A percentile compares a stretch with the other conserved stretches of the same genome.
These are phyloP conservation scores for Tetragonula clypearis DNA, from an alignment of 1,140 invertebrate species.

Conservation along the genomic window DNA sequence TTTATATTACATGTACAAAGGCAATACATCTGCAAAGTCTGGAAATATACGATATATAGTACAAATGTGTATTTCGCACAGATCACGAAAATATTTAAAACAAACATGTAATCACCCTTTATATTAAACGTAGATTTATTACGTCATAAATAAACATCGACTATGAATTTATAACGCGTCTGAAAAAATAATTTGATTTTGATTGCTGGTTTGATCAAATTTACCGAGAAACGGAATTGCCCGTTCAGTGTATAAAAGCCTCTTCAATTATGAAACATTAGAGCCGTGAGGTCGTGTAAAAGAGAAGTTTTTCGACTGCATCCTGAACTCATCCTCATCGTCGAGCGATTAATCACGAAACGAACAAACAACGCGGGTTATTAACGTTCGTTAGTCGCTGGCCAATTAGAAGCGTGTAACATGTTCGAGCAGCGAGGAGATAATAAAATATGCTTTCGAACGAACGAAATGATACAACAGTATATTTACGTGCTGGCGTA, in stretches of 20 bases:
- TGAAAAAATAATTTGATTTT: too few species aligned
- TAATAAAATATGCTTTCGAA: background rate
- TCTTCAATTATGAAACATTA: background rate
- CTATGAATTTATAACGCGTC: too few species aligned
- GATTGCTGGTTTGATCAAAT: too few species aligned
- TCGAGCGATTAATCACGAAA: conserved; percentile 8
- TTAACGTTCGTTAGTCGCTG: background rate
- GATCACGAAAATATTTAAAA: too few species aligned
- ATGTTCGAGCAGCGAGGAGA: background rate
- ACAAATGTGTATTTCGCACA: too few species aligned
- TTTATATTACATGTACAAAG: too few species aligned
- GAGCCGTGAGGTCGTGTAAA: background rate
- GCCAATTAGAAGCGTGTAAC: conserved; percentile 7
- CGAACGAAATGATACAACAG: background rate
- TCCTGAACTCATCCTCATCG: background rate
- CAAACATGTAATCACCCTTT: too few species aligned
- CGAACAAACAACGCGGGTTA: background rate
- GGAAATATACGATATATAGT: too few species aligned
- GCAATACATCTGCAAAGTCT: too few species aligned
- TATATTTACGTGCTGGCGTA: conserved; percentile 4
- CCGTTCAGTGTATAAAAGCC: background rate
- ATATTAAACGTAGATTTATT: too few species aligned
- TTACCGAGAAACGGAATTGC: too few species aligned
- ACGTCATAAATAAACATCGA: too few species aligned
- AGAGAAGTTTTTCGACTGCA: background rate